Evolutionary conservation across 2,797 vertebrate genomes (phyloP).

Genomic region (Oreochromis mossambicus): DNA sequence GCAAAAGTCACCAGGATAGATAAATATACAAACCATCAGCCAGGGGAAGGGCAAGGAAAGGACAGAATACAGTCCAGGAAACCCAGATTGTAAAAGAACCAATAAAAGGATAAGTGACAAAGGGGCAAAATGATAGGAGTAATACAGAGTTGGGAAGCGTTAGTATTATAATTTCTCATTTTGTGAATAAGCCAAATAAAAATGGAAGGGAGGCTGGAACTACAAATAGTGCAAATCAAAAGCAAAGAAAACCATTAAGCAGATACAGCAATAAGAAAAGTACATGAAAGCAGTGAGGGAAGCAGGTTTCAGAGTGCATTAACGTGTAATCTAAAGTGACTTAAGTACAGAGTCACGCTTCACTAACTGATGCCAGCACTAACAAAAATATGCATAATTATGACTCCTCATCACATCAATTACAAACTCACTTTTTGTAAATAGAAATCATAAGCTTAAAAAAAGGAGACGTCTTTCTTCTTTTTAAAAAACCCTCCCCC

Average conservation of each 20-base stretch:
- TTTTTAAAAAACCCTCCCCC: neutral
- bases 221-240: constrained; percentile 41
- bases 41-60: constrained; percentile 64
- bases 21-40: constrained; percentile 62
- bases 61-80: constrained; percentile 62
- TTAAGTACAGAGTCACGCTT: neutral
- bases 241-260: constrained; percentile 37
- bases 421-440: neutral
- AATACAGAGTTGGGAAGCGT: constrained; percentile 53
- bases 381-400: neutral
- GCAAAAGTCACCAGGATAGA: constrained; percentile 67
- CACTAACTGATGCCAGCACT: neutral
- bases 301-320: constrained; percentile 23
- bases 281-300: constrained; percentile 22
- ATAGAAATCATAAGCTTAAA: neutral
- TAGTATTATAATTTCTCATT: constrained; percentile 66
- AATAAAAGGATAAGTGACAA: constrained; percentile 47
- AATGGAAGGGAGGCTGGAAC: constrained; percentile 48
- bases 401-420: neutral
- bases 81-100: constrained; percentile 51
- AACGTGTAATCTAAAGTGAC: neutral
- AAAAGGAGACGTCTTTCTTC: neutral
- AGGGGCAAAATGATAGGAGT: constrained; percentile 50
- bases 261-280: constrained; percentile 28
- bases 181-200: constrained; percentile 42